These are phyloP conservation scores for Drosophila mimica DNA, from an alignment of 2,888 invertebrate species.

Conservation along the genomic window DNA sequence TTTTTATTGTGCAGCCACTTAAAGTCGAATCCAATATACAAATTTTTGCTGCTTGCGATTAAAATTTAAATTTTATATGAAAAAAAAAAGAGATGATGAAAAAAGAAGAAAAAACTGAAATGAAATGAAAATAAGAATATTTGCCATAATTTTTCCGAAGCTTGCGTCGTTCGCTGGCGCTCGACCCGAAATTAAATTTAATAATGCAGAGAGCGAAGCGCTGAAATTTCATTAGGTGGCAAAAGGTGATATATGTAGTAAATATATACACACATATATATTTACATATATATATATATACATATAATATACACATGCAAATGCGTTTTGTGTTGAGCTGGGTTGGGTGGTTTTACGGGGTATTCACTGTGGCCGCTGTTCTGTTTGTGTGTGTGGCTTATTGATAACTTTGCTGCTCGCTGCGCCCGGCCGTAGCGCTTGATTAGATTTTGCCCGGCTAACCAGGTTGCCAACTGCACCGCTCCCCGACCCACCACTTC, in stretches of 20 bases:
- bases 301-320: slow-evolving; percentile 39
- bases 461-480: slow-evolving; percentile 17
- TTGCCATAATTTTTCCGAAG: slow-evolving; percentile 69
- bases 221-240: slow-evolving; percentile 68
- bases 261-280: not conserved
- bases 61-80: slow-evolving; percentile 72
- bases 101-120: slow-evolving; percentile 9
- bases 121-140: slow-evolving; percentile 50
- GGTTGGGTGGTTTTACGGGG: not conserved
- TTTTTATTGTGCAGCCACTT: slow-evolving; percentile 27
- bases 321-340: slow-evolving; percentile 18
- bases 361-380: not conserved
- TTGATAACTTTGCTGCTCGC: slow-evolving; percentile 60
- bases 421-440: slow-evolving; percentile 75
- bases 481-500: not conserved
- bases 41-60: slow-evolving; percentile 53
- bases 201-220: slow-evolving; percentile 63
- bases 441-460: slow-evolving; percentile 74
- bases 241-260: slow-evolving; percentile 49
- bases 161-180: slow-evolving; percentile 6
- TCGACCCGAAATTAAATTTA: slow-evolving; percentile 72
- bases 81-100: slow-evolving; percentile 8
- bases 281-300: slow-evolving; percentile 5
- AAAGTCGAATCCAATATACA: slow-evolving; percentile 48
- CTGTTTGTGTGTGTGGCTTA: slow-evolving; percentile 60